A percentile compares a stretch with the other conserved stretches of the same genome.
Conservation (phyloP, 2,113 vertebrate genomes). For the Canis aureus region DNA sequence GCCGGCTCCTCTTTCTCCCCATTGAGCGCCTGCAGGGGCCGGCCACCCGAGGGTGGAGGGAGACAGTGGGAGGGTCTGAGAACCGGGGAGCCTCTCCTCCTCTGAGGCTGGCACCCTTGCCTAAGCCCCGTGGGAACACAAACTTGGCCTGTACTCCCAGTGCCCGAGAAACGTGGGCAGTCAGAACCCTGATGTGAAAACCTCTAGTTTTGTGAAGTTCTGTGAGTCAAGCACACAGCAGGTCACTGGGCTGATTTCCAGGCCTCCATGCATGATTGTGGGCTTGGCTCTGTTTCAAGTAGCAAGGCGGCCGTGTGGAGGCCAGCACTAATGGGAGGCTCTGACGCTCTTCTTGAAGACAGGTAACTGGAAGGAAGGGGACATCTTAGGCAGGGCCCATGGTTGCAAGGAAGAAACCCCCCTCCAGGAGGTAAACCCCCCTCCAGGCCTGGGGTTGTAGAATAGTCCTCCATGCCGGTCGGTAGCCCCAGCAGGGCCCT, state of each 20-base stretch:
- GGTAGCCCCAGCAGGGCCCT: rapidly evolving
- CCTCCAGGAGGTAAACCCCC: neutral
- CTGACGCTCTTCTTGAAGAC: neutral
- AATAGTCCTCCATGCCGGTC: neutral
- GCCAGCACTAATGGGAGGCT: rapidly evolving
- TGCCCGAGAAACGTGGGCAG: neutral
- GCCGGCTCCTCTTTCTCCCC: neutral
- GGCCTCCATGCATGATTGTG: rapidly evolving
- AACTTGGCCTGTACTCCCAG: neutral
- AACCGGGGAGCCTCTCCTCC: neutral
- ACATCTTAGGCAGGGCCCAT: neutral
- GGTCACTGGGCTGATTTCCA: rapidly evolving
- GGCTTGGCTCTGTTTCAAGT: neutral
- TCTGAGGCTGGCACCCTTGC: rapidly evolving
- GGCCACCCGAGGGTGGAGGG: rapidly evolving
- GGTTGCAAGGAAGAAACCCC: neutral
- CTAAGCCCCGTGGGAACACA: rapidly evolving
- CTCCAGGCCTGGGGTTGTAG: too few species aligned
- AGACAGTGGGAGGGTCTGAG: neutral
- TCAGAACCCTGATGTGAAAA: neutral
- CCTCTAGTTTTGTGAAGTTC: neutral
- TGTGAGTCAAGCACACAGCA: neutral
- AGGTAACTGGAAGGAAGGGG: too few species aligned
- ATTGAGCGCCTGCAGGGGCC: neutral
- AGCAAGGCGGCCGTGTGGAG: rapidly evolving